Conservation (phyloP, 2,113 vertebrate genomes). For the Motacilla tschutschensis region DNA sequence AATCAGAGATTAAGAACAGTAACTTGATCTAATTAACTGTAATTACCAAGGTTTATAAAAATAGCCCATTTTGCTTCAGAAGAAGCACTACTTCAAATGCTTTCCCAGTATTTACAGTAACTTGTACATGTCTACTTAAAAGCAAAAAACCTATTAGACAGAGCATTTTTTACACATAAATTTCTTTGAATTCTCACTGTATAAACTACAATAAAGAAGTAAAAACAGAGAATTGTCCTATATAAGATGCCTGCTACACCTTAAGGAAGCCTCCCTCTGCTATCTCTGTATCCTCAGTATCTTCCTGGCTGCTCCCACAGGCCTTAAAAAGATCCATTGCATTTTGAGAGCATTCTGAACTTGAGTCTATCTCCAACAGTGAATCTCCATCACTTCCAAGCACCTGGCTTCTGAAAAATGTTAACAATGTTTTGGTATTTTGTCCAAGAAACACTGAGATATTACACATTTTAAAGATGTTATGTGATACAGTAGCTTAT, state of each 20-base stretch:
- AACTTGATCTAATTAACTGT: background rate
- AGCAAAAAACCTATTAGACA: background rate
- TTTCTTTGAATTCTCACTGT: background rate
- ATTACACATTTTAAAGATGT: background rate
- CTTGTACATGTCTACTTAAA: background rate
- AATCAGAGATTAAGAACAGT: background rate
- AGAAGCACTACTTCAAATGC: background rate
- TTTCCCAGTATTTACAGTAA: background rate
- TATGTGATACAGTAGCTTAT: background rate
- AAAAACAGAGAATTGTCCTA: background rate
- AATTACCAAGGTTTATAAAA: background rate
- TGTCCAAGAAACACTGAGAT: background rate
- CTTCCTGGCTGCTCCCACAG: constrained; percentile 72
- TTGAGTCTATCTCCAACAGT: constrained; percentile 78
- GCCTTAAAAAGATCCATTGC: constrained; percentile 67
- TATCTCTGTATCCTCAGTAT: constrained; percentile 68
- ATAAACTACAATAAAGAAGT: constrained; percentile 8
- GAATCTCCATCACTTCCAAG: constrained; percentile 78
- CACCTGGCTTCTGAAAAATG: constrained; percentile 74
- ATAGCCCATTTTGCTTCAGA: background rate
- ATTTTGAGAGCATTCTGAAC: constrained; percentile 71
- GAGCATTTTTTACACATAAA: background rate
- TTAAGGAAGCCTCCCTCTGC: constrained; percentile 66
- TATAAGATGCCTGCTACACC: constrained; percentile 48
- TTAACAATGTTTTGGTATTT: constrained; percentile 57